Evolutionary conservation across 1,140 invertebrate species (phyloP), one percentile per base, ranked within the genome.

Genomic region (Cotesia chilonis): DNA sequence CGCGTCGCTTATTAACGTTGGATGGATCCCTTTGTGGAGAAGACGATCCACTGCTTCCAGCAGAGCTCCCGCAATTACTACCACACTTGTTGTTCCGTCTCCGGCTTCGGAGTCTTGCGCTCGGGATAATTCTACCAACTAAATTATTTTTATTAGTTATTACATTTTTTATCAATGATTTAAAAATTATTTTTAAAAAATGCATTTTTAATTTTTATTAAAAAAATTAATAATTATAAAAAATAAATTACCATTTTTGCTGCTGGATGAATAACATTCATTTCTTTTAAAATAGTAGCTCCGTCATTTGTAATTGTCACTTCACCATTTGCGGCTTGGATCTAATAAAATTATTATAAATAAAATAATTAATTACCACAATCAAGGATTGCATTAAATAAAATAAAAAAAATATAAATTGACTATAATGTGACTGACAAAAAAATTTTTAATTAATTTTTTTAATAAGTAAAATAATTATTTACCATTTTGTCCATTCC

Each of bases 221-320:
- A n/a, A 38, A 68, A 59, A 57, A 68, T 35, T 17, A 59, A 17
- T 41, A 60, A 7, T 57, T 68, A 4, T 17, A 12, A 60, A 20
- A 28, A 28, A 3, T 28, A 28, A 28, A 10, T 84, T 90, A 97
- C 95, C 98, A 99, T 99, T 92, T 99, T 99, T 54, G 98, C 98
- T 78, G 98, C 97, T 71, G 98, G 98, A 88, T 99, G 98, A 76
- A 98, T 89, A 7, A 99, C 96, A 88, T 97, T 97, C 94, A 99
- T 99, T 88, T 99, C 94, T 86, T 99, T 99, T 52, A 99, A 88
- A 88, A 99, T 99, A 36, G 98, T 99, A 36, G 98, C 98, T 74
- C 98, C 98, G 91, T 99, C 98, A 90, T 99, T 99, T 60, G 98
- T 99, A 71, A 99, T 99, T 7, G 97, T 99, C 0, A 99, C 98